These are phyloP conservation scores for Caenorhabditis sp. DNA, from an alignment of 2,888 invertebrate species.

Conservation along the genomic window DNA sequence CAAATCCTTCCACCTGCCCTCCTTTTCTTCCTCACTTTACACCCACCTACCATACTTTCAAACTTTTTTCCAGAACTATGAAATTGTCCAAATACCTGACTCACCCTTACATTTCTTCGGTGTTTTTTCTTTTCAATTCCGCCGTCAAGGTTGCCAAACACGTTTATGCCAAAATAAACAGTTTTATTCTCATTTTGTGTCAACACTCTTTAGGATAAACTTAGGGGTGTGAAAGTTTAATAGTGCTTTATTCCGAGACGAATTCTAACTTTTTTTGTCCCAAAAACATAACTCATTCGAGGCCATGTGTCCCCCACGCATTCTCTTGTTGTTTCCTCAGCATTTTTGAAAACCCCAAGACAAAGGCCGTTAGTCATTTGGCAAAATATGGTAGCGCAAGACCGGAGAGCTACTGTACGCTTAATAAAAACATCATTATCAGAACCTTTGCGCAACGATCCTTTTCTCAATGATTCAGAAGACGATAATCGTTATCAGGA, in stretches of 20 bases:
- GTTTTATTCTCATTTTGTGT: conserved; percentile 45
- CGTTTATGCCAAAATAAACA: conserved; percentile 56
- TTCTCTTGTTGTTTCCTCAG: conserved; percentile 7
- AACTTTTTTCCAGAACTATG: conserved; percentile 6
- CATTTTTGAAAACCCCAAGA: conserved; percentile 15
- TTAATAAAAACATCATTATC: not conserved
- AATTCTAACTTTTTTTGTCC: too few species aligned
- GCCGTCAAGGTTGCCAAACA: conserved; percentile 53
- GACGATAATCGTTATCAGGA: not conserved
- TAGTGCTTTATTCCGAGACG: too few species aligned
- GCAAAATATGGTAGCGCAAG: not conserved
- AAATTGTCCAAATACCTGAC: conserved; percentile 46
- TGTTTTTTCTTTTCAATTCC: conserved; percentile 37
- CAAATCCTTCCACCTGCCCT: not conserved
- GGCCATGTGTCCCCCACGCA: conserved; percentile 10
- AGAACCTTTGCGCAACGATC: not conserved
- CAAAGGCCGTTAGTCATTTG: conserved; percentile 15
- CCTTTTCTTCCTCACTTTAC: conserved; percentile 14
- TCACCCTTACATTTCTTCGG: conserved; percentile 23
- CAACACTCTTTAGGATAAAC: conserved; percentile 25
- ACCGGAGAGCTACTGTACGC: not conserved
- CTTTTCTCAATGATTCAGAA: conserved; percentile 1
- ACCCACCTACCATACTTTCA: conserved; percentile 9
- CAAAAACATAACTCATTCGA: conserved; percentile 36
- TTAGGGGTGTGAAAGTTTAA: conserved; percentile 6